These are phyloP conservation scores for Agrochola lota DNA, from an alignment of 2,888 invertebrate species.

Conservation along the genomic window DNA sequence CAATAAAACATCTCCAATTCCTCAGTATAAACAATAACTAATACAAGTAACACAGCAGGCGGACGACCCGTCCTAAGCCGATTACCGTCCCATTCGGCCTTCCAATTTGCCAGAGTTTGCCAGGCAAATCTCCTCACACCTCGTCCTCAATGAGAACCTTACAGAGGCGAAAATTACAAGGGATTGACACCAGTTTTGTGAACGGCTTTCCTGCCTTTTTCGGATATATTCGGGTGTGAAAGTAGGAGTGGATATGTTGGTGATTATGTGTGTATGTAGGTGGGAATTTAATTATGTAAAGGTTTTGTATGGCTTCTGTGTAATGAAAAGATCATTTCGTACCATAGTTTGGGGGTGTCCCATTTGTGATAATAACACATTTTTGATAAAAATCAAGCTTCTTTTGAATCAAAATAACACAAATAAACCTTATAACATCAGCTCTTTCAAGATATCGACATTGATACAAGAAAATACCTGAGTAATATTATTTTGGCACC, in stretches of 20 bases:
- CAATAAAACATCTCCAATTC: slow-evolving; percentile 38
- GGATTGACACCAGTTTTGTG: slow-evolving; percentile 63
- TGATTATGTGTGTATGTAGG: background rate
- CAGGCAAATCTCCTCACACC: slow-evolving; percentile 82
- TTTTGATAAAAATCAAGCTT: no score
- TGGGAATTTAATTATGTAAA: slow-evolving; percentile 35
- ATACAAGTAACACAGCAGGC: slow-evolving; percentile 27
- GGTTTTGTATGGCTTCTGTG: slow-evolving; percentile 2
- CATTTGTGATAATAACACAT: no score
- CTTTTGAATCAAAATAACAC: no score
- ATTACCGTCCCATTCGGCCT: slow-evolving; percentile 76
- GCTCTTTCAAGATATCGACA: no score
- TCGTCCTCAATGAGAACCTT: slow-evolving; percentile 73
- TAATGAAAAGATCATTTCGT: background rate
- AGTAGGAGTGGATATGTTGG: background rate
- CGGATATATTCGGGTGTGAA: slow-evolving; percentile 4
- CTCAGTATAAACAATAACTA: slow-evolving; percentile 56
- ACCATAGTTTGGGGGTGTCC: no score
- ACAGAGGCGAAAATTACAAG: slow-evolving; percentile 77
- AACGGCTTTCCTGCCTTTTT: slow-evolving; percentile 50
- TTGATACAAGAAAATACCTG: no score
- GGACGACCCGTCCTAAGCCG: slow-evolving; percentile 77
- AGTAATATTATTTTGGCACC: background rate
- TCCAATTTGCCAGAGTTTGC: slow-evolving; percentile 84
- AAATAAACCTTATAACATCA: no score